These are phyloP conservation scores for Calameuta pallipes DNA, from an alignment of 2,888 invertebrate species.

Conservation along the genomic window DNA sequence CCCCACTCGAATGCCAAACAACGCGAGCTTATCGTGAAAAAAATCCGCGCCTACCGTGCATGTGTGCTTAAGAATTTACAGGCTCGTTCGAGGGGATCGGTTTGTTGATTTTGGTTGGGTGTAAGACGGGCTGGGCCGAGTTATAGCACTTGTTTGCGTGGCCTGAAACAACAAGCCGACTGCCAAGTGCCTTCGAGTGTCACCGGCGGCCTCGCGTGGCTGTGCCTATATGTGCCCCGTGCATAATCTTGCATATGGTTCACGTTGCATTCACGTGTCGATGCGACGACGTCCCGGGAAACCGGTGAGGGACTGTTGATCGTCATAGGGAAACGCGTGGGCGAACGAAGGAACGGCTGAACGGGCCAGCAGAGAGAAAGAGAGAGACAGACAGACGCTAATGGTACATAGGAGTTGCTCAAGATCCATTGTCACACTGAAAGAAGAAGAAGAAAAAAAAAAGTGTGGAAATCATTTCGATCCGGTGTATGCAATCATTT, in stretches of 20 bases:
- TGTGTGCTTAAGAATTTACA: constrained; percentile 4
- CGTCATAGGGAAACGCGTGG: background rate
- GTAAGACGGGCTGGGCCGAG: constrained; percentile 20
- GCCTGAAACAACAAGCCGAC: constrained; percentile 42
- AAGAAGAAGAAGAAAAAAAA: too few relatives aligned
- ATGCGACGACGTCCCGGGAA: too few relatives aligned
- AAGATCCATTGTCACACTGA: too few relatives aligned
- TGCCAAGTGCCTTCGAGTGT: constrained; percentile 7
- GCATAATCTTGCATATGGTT: background rate
- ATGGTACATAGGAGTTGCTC: background rate
- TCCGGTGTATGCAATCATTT: too few relatives aligned
- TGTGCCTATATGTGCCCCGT: background rate
- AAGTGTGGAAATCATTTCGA: too few relatives aligned
- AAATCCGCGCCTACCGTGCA: background rate
- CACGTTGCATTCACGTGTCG: too few relatives aligned
- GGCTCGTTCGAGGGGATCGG: background rate
- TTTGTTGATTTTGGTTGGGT: constrained; percentile 3
- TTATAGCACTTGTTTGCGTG: constrained; percentile 38
- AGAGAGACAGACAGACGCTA: background rate
- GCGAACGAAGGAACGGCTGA: background rate
- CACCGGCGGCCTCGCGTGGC: background rate
- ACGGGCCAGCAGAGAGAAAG: background rate
- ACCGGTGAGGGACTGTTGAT: too few relatives aligned
- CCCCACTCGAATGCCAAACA: too few relatives aligned
- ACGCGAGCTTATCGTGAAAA: too few relatives aligned